Conservation (phyloP, 2,113 vertebrate species). For the Enhydra lutris region DNA sequence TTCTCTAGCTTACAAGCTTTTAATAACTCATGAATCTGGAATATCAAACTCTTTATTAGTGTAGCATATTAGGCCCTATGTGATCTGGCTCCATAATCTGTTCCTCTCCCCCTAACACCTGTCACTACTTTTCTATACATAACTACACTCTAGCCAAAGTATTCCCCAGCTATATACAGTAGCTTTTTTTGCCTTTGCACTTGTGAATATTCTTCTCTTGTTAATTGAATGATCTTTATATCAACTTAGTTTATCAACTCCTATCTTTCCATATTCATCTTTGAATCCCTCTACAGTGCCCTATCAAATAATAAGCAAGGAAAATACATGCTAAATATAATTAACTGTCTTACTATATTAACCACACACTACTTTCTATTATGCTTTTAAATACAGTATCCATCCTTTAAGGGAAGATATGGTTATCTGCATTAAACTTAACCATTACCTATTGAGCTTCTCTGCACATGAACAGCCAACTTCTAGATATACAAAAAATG, state of each 20-base stretch:
- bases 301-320: slow-evolving; percentile 26
- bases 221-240: neutral
- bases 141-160: slow-evolving; percentile 37
- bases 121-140: slow-evolving; percentile 36
- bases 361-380: neutral
- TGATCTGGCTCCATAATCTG: neutral
- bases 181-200: neutral
- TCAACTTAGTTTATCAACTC: neutral
- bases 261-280: slow-evolving; percentile 9
- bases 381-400: neutral
- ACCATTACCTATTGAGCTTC: neutral
- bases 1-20: neutral
- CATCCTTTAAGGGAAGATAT: neutral
- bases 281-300: neutral
- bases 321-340: neutral
- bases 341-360: slow-evolving; percentile 23
- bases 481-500: neutral
- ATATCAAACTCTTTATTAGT: neutral
- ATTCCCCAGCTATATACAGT: neutral
- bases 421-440: neutral
- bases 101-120: neutral
- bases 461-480: neutral
- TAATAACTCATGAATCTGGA: neutral
- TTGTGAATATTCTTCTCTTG: slow-evolving; percentile 28
- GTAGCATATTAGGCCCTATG: neutral